phyloP scores from a whole-genome alignment of 1,140 invertebrate genomes.

The Aleiodes sp. region DNA sequence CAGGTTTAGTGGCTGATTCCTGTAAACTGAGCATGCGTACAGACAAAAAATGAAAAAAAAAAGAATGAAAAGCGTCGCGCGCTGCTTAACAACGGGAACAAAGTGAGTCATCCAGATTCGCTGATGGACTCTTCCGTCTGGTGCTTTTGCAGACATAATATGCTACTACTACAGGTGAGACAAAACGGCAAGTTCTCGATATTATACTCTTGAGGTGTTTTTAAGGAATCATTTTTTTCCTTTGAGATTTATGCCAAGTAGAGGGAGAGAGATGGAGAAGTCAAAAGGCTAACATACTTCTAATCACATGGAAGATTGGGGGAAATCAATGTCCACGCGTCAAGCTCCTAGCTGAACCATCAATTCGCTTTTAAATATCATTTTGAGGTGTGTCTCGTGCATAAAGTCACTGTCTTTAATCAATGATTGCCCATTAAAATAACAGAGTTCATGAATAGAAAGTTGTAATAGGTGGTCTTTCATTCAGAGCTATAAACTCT shows the following conservation, averaged over 20 bases:
- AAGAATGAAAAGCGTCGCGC: slow-evolving; percentile 24
- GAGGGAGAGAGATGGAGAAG: too few species aligned
- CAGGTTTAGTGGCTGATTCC: slow-evolving; percentile 22
- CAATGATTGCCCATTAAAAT: slow-evolving; percentile 27
- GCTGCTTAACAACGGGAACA: slow-evolving; percentile 35
- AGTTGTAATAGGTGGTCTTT: slow-evolving; percentile 3
- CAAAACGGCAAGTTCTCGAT: too few species aligned
- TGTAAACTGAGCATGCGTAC: not conserved
- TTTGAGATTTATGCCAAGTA: too few species aligned
- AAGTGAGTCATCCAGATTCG: slow-evolving; percentile 38
- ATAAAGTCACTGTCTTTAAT: slow-evolving; percentile 18
- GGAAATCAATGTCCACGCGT: not conserved
- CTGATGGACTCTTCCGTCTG: slow-evolving; percentile 31
- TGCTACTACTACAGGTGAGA: slow-evolving; percentile 21
- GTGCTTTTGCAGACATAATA: slow-evolving; percentile 3
- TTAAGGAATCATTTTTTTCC: too few species aligned
- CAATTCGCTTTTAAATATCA: slow-evolving; percentile 15
- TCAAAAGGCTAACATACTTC: too few species aligned
- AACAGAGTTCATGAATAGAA: not conserved
- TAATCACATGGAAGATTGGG: slow-evolving; percentile 1
- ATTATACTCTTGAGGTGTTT: too few species aligned
- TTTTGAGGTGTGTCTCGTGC: slow-evolving; percentile 20
- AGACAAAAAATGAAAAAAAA: not conserved
- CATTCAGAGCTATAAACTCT: slow-evolving; percentile 1
- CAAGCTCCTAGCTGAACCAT: not conserved